phyloP scores from a whole-genome alignment of 2,888 invertebrate species.

The Habroteleia sp. region DNA sequence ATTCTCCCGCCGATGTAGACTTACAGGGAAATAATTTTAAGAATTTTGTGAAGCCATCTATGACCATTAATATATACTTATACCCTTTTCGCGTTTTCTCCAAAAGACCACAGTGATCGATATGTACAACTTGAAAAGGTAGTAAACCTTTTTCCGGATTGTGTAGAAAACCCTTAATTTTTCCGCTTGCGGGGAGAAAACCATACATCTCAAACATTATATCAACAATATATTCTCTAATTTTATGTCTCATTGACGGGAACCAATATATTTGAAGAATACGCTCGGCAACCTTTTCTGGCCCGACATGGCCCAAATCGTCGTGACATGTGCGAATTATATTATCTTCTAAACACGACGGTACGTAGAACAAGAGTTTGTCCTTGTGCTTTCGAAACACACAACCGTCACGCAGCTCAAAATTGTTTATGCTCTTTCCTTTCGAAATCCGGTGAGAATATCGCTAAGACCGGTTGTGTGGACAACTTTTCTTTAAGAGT shows the following conservation, averaged over 20 bases:
- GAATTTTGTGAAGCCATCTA: no score
- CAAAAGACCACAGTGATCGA: not conserved
- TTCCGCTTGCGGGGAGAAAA: not conserved
- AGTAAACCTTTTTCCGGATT: not conserved
- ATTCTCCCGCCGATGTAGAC: slow-evolving; percentile 2
- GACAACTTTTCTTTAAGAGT: slow-evolving; percentile 62
- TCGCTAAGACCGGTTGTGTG: slow-evolving; percentile 66
- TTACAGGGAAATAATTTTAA: slow-evolving; percentile 1
- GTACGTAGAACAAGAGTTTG: not conserved
- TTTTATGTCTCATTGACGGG: not conserved
- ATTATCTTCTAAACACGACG: no score
- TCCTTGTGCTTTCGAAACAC: not conserved
- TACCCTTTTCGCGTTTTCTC: not conserved
- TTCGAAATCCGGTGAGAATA: slow-evolving; percentile 29
- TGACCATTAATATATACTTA: not conserved
- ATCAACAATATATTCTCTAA: no score
- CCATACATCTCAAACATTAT: not conserved
- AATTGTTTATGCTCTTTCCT: no score
- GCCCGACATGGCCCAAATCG: no score
- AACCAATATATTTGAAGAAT: not conserved
- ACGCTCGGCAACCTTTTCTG: no score
- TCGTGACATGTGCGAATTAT: no score
- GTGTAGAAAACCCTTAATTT: not conserved
- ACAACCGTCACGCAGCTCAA: not conserved
- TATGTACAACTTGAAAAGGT: not conserved